These are phyloP conservation scores for Cromileptes altivelis DNA, from an alignment of 2,113 vertebrate genomes.

Conservation along the genomic window DNA sequence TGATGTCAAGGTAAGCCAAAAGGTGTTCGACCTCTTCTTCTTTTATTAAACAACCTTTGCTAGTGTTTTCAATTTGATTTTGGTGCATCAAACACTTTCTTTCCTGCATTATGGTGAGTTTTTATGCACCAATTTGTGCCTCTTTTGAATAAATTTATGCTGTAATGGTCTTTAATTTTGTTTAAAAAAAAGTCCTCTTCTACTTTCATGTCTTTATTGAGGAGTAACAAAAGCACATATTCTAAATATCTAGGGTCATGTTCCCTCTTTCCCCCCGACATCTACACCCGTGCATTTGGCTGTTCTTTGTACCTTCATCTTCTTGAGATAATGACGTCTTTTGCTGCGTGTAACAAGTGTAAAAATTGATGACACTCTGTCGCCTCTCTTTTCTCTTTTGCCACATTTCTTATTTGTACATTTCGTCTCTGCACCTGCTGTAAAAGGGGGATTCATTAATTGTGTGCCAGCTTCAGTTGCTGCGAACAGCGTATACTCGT, in stretches of 20 bases:
- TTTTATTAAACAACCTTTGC: slow-evolving; percentile 2
- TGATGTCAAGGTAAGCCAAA: slow-evolving; percentile 95
- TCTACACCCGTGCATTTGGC: no score
- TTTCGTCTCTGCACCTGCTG: slow-evolving; percentile 14
- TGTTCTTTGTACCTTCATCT: not conserved
- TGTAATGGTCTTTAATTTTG: no score
- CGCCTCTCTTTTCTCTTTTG: slow-evolving; percentile 75
- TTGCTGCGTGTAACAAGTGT: not conserved
- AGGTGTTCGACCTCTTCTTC: not conserved
- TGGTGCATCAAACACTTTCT: no score
- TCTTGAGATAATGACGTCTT: not conserved
- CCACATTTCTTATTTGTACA: slow-evolving; percentile 20
- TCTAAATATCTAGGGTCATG: no score
- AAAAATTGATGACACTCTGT: not conserved
- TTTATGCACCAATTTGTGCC: no score
- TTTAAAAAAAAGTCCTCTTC: no score
- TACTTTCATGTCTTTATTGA: no score
- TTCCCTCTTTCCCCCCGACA: no score
- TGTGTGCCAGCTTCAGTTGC: slow-evolving; percentile 36
- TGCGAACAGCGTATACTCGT: slow-evolving; percentile 30
- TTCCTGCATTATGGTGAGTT: no score
- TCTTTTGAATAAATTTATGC: no score
- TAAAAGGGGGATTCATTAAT: slow-evolving; percentile 43
- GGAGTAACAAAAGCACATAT: no score
- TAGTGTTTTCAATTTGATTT: not conserved